A percentile compares a stretch with the other conserved stretches of the same genome.
Conservation (phyloP, 2,888 invertebrate genomes). For the Dorcus hopei region DNA sequence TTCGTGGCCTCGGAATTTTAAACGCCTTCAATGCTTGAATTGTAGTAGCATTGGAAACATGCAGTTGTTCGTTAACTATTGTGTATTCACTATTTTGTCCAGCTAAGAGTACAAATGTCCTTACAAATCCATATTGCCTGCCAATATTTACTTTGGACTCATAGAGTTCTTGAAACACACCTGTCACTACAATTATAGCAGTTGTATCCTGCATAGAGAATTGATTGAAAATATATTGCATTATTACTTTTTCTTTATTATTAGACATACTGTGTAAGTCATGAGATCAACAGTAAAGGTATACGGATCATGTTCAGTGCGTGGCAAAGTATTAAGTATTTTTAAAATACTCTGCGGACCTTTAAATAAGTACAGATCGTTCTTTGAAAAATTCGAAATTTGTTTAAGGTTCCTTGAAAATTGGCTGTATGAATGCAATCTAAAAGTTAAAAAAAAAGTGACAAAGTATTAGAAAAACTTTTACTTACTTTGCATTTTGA, state of each 20-base stretch:
- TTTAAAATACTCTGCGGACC: constrained; percentile 48
- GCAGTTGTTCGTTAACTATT: constrained; percentile 66
- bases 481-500: constrained; percentile 36
- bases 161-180: constrained; percentile 62
- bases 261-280: constrained; percentile 56
- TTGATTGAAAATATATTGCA: too few relatives aligned
- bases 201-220: constrained; percentile 39
- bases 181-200: constrained; percentile 60
- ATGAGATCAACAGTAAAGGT: constrained; percentile 68
- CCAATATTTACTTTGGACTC: constrained; percentile 52
- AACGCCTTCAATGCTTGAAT: constrained; percentile 35
- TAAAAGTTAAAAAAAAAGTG: constrained; percentile 27
- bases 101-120: constrained; percentile 56
- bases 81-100: constrained; percentile 54
- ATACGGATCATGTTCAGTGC: constrained; percentile 61
- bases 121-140: constrained; percentile 55
- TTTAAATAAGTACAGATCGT: constrained; percentile 32
- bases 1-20: constrained; percentile 27
- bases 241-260: too few relatives aligned
- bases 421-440: constrained; percentile 43
- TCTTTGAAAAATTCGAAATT: constrained; percentile 43
- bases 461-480: background rate
- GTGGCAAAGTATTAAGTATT: constrained; percentile 55
- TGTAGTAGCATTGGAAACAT: constrained; percentile 53
- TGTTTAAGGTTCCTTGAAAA: constrained; percentile 52